Conservation (phyloP, 2,888 invertebrate genomes). For the Drosophila bunnanda region DNA sequence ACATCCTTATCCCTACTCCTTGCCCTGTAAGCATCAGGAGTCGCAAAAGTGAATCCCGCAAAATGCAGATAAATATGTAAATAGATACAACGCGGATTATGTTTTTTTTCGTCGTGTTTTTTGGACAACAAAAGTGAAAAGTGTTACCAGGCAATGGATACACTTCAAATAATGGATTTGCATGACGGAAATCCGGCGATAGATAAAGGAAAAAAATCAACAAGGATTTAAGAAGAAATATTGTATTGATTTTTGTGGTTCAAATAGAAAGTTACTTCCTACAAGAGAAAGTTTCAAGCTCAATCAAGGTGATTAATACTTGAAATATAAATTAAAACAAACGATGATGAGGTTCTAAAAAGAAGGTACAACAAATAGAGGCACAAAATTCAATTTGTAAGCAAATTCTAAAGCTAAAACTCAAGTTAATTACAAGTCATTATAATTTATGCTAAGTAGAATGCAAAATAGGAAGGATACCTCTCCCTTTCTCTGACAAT, state of each 20-base stretch:
- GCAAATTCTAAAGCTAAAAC: neutral
- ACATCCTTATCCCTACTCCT: slow-evolving; percentile 2
- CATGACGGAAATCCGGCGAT: slow-evolving; percentile 1
- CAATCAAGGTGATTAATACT: neutral
- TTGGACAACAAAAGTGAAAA: slow-evolving; percentile 70
- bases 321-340: neutral
- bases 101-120: slow-evolving; percentile 43
- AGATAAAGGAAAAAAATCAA: neutral
- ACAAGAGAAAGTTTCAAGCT: neutral
- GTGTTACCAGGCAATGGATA: slow-evolving; percentile 40
- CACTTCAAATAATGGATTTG: slow-evolving; percentile 18
- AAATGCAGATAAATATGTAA: slow-evolving; percentile 74
- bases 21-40: slow-evolving; percentile 1
- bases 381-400: neutral
- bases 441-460: slow-evolving; percentile 5
- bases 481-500: neutral
- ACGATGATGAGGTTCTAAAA: neutral
- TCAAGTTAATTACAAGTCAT: neutral
- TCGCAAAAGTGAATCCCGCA: slow-evolving; percentile 44
- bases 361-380: too few relatives aligned
- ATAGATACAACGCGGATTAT: slow-evolving; percentile 75
- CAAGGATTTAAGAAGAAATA: neutral
- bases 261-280: neutral
- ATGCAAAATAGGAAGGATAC: neutral
- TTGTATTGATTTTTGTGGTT: neutral